phyloP scores from a whole-genome alignment of 23 tunicate genomes.

The Trididemnum nubilum region DNA sequence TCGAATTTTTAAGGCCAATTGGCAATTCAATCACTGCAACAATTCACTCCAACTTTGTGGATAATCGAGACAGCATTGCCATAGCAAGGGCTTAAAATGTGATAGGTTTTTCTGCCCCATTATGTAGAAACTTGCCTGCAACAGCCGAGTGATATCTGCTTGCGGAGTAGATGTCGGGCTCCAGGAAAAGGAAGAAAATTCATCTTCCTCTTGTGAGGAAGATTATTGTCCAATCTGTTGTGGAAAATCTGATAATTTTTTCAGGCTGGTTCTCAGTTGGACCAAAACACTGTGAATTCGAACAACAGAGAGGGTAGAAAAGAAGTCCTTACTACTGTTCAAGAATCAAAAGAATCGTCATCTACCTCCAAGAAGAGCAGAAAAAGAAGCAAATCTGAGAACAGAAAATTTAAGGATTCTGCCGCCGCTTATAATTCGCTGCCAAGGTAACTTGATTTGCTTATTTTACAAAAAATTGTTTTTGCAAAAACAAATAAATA shows the following conservation, averaged over 20 bases:
- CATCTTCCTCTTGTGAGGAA: too few relatives aligned
- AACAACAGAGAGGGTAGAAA: too few relatives aligned
- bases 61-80: constrained; percentile 5
- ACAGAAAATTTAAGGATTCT: constrained; percentile 36
- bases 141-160: too few relatives aligned
- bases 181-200: too few relatives aligned
- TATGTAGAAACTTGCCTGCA: background rate
- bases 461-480: too few relatives aligned
- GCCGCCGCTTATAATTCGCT: constrained; percentile 68
- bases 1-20: background rate
- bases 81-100: constrained; percentile 3
- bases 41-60: constrained; percentile 16
- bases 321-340: too few relatives aligned
- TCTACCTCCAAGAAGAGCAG: background rate
- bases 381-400: constrained; percentile 3
- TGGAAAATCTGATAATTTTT: too few relatives aligned
- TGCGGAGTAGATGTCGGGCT: too few relatives aligned
- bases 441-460: constrained; percentile 60
- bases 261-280: background rate
- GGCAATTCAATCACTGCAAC: constrained; percentile 1
- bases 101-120: background rate
- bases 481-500: too few relatives aligned
- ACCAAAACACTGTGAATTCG: constrained; percentile 5
- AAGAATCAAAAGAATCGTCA: background rate
- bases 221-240: too few relatives aligned